These are phyloP conservation scores for Cheilosia impressa DNA, from an alignment of 2,888 invertebrate genomes.

Conservation along the genomic window DNA sequence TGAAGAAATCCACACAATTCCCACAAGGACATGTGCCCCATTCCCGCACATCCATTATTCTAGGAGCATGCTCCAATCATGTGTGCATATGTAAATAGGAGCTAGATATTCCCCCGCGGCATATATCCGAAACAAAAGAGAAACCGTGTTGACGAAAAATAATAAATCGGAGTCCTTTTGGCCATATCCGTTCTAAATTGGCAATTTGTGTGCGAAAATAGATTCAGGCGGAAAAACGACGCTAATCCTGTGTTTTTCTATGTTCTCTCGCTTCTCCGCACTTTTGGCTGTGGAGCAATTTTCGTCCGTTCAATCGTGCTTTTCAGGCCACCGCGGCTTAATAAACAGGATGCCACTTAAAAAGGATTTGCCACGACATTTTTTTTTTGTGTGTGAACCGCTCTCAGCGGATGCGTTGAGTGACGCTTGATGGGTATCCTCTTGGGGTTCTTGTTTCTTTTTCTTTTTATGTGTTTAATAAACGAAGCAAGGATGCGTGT, in stretches of 20 bases:
- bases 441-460: slow-evolving; percentile 32
- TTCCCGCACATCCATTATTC: slow-evolving; percentile 57
- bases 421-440: slow-evolving; percentile 64
- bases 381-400: background rate
- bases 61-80: slow-evolving; percentile 39
- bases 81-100: slow-evolving; percentile 48
- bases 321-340: slow-evolving; percentile 66
- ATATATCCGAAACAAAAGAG: slow-evolving; percentile 22
- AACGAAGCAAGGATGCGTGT: slow-evolving; percentile 31
- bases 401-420: slow-evolving; percentile 65
- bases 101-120: slow-evolving; percentile 57
- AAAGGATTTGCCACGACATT: slow-evolving; percentile 39
- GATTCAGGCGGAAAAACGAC: slow-evolving; percentile 73
- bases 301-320: slow-evolving; percentile 41
- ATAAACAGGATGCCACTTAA: slow-evolving; percentile 73
- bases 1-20: slow-evolving; percentile 56
- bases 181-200: slow-evolving; percentile 73
- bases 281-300: background rate
- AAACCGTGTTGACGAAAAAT: slow-evolving; percentile 3
- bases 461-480: slow-evolving; percentile 56
- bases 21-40: slow-evolving; percentile 63
- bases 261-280: slow-evolving; percentile 5
- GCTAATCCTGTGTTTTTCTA: slow-evolving; percentile 59
- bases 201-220: slow-evolving; percentile 74
- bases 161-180: slow-evolving; percentile 70